These are phyloP conservation scores for Nesogale talazaci DNA, from an alignment of 2,113 vertebrate species.

Conservation along the genomic window DNA sequence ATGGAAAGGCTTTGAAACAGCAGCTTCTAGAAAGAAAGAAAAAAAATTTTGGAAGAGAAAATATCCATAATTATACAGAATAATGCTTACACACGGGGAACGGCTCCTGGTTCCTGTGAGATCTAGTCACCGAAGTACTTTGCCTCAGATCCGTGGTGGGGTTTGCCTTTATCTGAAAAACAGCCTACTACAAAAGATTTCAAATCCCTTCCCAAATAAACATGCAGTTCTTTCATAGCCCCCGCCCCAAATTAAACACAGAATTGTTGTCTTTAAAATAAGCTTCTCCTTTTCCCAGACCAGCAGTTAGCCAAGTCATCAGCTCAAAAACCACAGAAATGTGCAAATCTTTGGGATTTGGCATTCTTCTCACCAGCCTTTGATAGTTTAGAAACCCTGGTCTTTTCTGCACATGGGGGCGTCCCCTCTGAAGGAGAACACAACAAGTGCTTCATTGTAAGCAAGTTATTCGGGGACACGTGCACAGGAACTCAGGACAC, in stretches of 20 bases:
- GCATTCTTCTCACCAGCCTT: neutral
- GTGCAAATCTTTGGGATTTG: conserved; percentile 61
- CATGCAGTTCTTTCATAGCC: conserved; percentile 79
- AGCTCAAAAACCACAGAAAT: conserved; percentile 60
- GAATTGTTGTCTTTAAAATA: conserved; percentile 72
- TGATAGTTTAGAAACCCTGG: conserved; percentile 47
- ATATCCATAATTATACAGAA: conserved; percentile 89
- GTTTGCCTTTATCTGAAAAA: conserved; percentile 81
- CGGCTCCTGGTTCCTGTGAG: conserved; percentile 77
- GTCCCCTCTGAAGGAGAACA: conserved; percentile 34
- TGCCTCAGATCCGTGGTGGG: conserved; percentile 75
- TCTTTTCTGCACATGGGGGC: conserved; percentile 46
- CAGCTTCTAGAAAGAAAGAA: conserved; percentile 86
- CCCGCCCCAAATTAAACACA: conserved; percentile 80
- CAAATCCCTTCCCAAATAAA: conserved; percentile 81
- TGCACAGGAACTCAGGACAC: neutral
- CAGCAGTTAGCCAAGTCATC: conserved; percentile 44
- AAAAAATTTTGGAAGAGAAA: conserved; percentile 84
- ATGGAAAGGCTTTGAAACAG: conserved; percentile 91
- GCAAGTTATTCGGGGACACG: conserved; percentile 4
- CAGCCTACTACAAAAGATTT: conserved; percentile 75
- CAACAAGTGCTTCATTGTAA: conserved; percentile 58
- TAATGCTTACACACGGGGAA: conserved; percentile 83
- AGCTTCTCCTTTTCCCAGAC: conserved; percentile 55
- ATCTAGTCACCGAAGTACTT: conserved; percentile 80